These are phyloP conservation scores for Cranoglanis bouderius DNA, from an alignment of 2,113 vertebrate genomes.

Conservation along the genomic window DNA sequence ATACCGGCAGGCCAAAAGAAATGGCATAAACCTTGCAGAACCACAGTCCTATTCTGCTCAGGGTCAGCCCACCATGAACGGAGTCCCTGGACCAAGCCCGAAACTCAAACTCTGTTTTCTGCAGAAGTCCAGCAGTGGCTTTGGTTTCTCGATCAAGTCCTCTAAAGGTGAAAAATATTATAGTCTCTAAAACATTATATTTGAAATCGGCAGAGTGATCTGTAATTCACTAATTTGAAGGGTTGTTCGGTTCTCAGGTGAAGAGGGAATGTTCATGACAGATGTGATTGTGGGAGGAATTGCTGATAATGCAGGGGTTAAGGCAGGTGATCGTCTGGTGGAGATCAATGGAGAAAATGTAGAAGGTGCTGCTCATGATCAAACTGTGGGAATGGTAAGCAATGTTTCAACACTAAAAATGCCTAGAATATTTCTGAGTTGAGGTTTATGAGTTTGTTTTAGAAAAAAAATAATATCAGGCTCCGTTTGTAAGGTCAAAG, in stretches of 20 bases:
- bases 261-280: slow-evolving; percentile 78
- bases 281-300: slow-evolving; percentile 74
- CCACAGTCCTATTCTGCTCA: slow-evolving; percentile 45
- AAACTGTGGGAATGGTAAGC: slow-evolving; percentile 80
- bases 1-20: slow-evolving; percentile 78
- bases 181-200: neutral
- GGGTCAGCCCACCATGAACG: slow-evolving; percentile 57
- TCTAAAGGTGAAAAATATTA: slow-evolving; percentile 73
- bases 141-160: slow-evolving; percentile 86
- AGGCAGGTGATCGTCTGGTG: slow-evolving; percentile 78
- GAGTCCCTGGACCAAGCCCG: slow-evolving; percentile 50
- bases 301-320: slow-evolving; percentile 84
- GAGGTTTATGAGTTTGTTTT: neutral
- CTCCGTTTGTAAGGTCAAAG: slow-evolving; percentile 74
- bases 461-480: neutral
- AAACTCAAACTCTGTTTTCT: slow-evolving; percentile 87
- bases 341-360: slow-evolving; percentile 88
- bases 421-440: neutral
- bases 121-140: slow-evolving; percentile 75
- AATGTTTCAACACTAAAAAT: neutral
- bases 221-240: neutral
- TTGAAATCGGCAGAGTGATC: neutral
- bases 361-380: slow-evolving; percentile 76
- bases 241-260: slow-evolving; percentile 65
- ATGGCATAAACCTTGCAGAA: slow-evolving; percentile 71